A percentile compares a stretch with the other conserved stretches of the same genome.
Evolutionary conservation across 1,140 invertebrate genomes (phyloP).

Genomic region (Drosophila leontia): DNA sequence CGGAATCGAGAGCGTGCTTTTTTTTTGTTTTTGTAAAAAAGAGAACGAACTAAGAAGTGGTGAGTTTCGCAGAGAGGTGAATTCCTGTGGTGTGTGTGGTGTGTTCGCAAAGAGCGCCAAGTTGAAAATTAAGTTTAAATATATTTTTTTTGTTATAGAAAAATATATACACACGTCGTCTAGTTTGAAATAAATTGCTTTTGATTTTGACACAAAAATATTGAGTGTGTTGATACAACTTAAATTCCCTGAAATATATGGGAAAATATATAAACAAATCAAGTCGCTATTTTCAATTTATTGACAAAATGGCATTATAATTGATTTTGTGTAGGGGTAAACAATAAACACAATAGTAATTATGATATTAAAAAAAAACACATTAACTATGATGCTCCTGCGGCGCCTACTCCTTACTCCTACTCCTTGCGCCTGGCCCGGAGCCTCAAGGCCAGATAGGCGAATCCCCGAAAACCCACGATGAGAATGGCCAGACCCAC

Average conservation of each 20-base stretch:
- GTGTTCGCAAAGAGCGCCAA: slow-evolving; percentile 3
- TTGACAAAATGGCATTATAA: slow-evolving; percentile 22
- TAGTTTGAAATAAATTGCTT: background rate
- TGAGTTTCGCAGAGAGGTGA: slow-evolving; percentile 5
- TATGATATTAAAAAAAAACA: slow-evolving; percentile 26
- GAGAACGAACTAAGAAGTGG: slow-evolving; percentile 1
- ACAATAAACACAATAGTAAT: slow-evolving; percentile 46
- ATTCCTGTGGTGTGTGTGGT: background rate
- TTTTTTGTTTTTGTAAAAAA: background rate
- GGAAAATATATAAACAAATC: background rate
- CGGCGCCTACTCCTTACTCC: background rate
- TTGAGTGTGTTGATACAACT: background rate
- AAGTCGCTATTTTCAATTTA: slow-evolving; percentile 20
- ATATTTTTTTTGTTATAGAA: background rate
- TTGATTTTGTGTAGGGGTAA: slow-evolving; percentile 34
- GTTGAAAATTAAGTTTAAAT: slow-evolving; percentile 12
- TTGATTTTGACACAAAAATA: background rate
- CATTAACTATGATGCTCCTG: slow-evolving; percentile 11
- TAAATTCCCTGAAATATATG: background rate
- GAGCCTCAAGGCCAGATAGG: slow-evolving; percentile 90
- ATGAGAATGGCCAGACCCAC: slow-evolving; percentile 89
- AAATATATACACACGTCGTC: background rate
- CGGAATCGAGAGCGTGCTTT: background rate
- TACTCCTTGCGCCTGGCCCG: slow-evolving; percentile 86
- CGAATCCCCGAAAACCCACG: slow-evolving; percentile 90